Base-by-base conservation (phyloP, 2,888 invertebrate species). In the Teleogryllus oceanicus region DNA sequence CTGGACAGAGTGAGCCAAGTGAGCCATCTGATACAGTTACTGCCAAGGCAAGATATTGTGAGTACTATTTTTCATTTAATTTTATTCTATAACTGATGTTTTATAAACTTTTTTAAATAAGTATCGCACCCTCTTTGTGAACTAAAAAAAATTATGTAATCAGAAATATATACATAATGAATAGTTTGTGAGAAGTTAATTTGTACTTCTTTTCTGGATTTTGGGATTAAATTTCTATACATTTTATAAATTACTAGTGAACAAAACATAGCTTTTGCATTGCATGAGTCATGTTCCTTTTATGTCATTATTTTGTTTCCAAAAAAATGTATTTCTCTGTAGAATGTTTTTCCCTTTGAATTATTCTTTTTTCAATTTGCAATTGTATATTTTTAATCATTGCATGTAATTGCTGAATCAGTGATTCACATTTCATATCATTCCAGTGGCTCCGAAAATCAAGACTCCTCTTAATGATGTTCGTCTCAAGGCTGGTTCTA, bases 1-100 rank as follows among this genome's bases (percentile, higher is more conserved):
- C 96, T 81, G 99, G 99, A 76, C 94, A 96, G 85, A 97, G 98
- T 78, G 97, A 98, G 86, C 98, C 98, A 8, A 97, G 97, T 77
- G 96, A 96, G 84, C 93, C 96, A 76, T 96, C 96, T n/a, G 96
- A 96, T 85, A 89, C 94, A 83, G 92, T 96, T 82, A 94, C 92
- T 80, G 94, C 94, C 79, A 95, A 95, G 86, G 93, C 96, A 83
- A 91, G 96, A 86, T 94, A 92, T 86, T 86, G 91, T 92, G 87
- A 90, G 90, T 87, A 79, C 51, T 12, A 75, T 37, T 8, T 37
- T 37, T 37, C 24, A 37, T 37, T 37, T 37, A 4, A 37, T 37
- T 37, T 37, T 37, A 37, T 37, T 37, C 37, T 37, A 37, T 37
- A 37, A 5, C 5, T 37, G 37, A 37, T 37, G 37, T 37, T 37